These are phyloP conservation scores for Tinamus guttatus DNA, from an alignment of 2,113 vertebrate genomes.

Conservation along the genomic window DNA sequence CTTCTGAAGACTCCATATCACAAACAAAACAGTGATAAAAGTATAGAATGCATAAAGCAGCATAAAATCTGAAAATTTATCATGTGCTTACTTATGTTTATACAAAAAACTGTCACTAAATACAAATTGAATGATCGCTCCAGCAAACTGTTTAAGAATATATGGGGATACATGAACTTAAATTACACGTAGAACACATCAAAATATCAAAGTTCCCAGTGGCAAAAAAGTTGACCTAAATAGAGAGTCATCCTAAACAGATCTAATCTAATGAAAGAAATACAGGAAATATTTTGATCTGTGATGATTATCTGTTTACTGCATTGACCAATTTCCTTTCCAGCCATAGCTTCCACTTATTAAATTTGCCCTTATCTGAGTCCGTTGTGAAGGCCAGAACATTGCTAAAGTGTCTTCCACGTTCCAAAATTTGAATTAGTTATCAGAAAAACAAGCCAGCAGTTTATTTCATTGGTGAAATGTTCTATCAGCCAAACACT, in stretches of 20 bases:
- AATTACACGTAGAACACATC: neutral
- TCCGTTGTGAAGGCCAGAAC: neutral
- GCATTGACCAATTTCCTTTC: neutral
- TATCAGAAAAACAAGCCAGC: neutral
- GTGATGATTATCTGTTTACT: neutral
- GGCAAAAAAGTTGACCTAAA: conserved; percentile 38
- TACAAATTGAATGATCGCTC: neutral
- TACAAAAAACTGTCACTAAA: neutral
- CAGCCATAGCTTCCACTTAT: neutral
- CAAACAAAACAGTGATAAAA: neutral
- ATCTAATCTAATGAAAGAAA: neutral
- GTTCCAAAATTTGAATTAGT: neutral
- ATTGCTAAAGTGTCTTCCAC: neutral
- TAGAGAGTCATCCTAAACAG: neutral
- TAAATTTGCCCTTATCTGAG: neutral
- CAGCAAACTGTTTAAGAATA: neutral
- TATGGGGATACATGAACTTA: neutral
- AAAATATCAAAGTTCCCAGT: neutral
- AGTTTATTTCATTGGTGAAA: neutral
- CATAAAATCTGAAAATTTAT: neutral
- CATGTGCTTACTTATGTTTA: neutral
- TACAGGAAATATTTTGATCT: neutral
- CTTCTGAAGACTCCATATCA: neutral
- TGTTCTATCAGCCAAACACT: neutral
- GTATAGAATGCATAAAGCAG: neutral